Conservation (phyloP, 2,888 invertebrate genomes). For the Dexiosoma caninum region DNA sequence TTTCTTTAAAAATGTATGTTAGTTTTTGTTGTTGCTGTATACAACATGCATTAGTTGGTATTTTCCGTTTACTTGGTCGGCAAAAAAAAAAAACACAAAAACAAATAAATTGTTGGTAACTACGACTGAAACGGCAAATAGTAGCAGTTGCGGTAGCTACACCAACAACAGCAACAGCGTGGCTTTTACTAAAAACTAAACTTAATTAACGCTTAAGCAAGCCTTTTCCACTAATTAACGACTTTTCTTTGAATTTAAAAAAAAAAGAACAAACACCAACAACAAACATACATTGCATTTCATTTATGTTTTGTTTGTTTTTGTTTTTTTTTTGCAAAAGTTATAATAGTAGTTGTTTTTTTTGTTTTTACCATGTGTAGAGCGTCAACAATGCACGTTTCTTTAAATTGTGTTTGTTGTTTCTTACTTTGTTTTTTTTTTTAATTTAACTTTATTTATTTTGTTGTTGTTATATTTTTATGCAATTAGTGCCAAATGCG, state of each 20-base stretch:
- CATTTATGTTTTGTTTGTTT: no score
- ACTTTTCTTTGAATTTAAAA: slow-evolving; percentile 66
- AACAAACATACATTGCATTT: slow-evolving; percentile 46
- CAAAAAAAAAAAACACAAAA: slow-evolving; percentile 36
- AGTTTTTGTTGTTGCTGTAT: slow-evolving; percentile 1
- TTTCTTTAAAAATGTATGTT: not conserved
- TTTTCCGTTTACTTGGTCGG: slow-evolving; percentile 50
- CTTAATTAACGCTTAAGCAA: slow-evolving; percentile 70
- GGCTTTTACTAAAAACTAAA: slow-evolving; percentile 59
- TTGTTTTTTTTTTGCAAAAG: slow-evolving; percentile 39
- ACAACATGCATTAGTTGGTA: slow-evolving; percentile 21
- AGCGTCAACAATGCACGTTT: slow-evolving; percentile 61
- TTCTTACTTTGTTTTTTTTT: slow-evolving; percentile 38
- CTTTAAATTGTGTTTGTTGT: slow-evolving; percentile 43
- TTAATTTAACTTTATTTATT: not conserved
- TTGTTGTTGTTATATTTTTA: slow-evolving; percentile 62
- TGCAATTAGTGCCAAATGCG: slow-evolving; percentile 75
- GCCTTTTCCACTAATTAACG: slow-evolving; percentile 69
- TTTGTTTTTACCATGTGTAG: slow-evolving; percentile 35
- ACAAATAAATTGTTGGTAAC: slow-evolving; percentile 38
- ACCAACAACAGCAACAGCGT: slow-evolving; percentile 5
- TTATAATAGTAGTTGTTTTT: slow-evolving; percentile 24
- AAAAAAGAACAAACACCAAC: slow-evolving; percentile 25
- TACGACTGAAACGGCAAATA: slow-evolving; percentile 2
- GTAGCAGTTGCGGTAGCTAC: no score